These are phyloP conservation scores for Chirona hameri DNA, from an alignment of 2,888 invertebrate genomes.

Conservation along the genomic window DNA sequence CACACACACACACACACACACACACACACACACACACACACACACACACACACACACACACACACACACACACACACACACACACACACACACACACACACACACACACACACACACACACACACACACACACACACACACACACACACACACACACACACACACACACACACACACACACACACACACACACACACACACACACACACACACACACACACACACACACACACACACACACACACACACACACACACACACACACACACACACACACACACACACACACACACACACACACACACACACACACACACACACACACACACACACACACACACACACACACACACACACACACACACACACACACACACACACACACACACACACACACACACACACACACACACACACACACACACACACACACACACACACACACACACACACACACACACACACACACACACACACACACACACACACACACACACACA, in stretches of 20 bases:
- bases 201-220: background rate
- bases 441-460: background rate
- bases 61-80: background rate
- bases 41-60: background rate
- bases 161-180: background rate
- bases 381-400: background rate
- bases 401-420: background rate
- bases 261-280: background rate
- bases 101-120: background rate
- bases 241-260: background rate
- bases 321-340: background rate
- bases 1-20: background rate
- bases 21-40: background rate
- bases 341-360: background rate
- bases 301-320: background rate
- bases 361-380: background rate
- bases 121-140: background rate
- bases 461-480: background rate
- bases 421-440: background rate
- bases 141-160: background rate
- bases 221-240: background rate
- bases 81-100: background rate
- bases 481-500: background rate
- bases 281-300: background rate
- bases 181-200: background rate